Evolutionary conservation across 2,888 invertebrate species (phyloP).

Genomic region (Lasioglossum marginatum): DNA sequence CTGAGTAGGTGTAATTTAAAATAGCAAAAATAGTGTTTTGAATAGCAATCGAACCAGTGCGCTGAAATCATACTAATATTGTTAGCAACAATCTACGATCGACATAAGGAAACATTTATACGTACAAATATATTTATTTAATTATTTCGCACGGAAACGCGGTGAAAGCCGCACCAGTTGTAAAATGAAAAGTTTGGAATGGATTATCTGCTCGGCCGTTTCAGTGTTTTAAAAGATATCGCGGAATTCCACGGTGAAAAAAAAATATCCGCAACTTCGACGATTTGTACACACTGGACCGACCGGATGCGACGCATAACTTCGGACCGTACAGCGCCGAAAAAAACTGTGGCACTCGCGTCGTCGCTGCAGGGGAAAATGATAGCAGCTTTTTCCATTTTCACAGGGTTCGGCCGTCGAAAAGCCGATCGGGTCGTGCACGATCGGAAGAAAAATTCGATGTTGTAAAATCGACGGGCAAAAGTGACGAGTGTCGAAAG

Average conservation of each 20-base stretch:
- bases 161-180: not conserved
- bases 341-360: not conserved
- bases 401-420: not conserved
- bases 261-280: not conserved
- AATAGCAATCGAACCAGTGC: too few relatives aligned
- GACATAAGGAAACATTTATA: too few relatives aligned
- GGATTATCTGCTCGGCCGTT: not conserved
- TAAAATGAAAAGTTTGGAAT: not conserved
- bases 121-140: not conserved
- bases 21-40: too few relatives aligned
- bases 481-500: not conserved
- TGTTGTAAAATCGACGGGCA: not conserved
- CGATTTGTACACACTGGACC: not conserved
- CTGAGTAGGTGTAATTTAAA: too few relatives aligned
- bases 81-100: too few relatives aligned
- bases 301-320: not conserved
- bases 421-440: not conserved
- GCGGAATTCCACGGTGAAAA: not conserved
- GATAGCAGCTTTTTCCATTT: conserved; percentile 2
- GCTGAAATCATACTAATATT: too few relatives aligned
- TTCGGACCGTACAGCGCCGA: not conserved
- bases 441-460: not conserved
- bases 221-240: not conserved
- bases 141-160: not conserved
- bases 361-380: not conserved